Base-by-base conservation (phyloP, 2,797 vertebrate species). In the Poecilia picta region DNA sequence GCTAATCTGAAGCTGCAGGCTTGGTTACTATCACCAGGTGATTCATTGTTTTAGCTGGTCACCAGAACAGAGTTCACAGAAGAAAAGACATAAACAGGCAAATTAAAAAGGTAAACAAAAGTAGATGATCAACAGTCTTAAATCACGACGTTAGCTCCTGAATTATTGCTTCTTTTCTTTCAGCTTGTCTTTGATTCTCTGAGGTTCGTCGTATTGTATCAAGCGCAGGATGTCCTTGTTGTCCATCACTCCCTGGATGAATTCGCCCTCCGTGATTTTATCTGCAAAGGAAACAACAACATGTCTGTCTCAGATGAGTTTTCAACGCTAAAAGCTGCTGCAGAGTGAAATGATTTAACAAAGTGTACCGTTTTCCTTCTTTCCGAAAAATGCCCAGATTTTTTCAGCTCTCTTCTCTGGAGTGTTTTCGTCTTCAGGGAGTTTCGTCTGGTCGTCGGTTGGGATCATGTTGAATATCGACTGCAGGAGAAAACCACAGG, bases 391-490 rank as follows among this genome's bases (percentile, higher is more conserved):
- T 0, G 85, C 66, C 97, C 97, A 98, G 89, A 98, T 94, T 91
- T 98, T 98, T 81, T 97, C 96, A 0, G 97, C 91, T 82, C 97
- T 94, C 83, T 98, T 98, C 85, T 98, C 97, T 0, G 97, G 97
- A 0, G 96, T 97, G 92, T 98, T 95, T 82, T 98, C 97, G 18
- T 98, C 97, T 0, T 97, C 96, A 0, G 97, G 94, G 51, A 98
- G 96, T 49, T 81, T 88, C 78, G 95, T 95, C 90, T 96, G 93
- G 74, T 97, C 97, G 0, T 97, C 96, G 0, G 47, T 81, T 7
- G 94, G 96, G 85, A 97, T 97, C 97, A 98, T 98, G 93, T 97
- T 97, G 94, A 98, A 98, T 91, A 98, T 98, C 0, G 97, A 97
- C 97, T 98, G 90, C 36, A 2, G 39, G 72, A 70, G 1, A 84